Percentiles rank a stretch among this genome's conserved stretches.
Conservation (phyloP, 2,888 invertebrate species). For the Oscheius sp. region DNA sequence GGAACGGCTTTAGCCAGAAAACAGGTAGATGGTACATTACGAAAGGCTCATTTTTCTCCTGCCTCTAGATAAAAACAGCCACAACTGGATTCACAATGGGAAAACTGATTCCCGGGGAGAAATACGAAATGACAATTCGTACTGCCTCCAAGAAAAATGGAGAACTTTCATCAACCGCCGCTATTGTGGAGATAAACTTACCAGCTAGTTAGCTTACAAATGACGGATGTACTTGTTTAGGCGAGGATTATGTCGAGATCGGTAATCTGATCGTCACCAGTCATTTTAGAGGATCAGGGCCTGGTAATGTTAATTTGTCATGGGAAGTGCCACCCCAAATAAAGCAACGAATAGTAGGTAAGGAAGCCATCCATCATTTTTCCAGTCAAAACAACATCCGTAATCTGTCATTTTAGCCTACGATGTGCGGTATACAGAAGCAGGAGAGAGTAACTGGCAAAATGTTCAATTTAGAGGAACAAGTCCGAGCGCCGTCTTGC, state of each 20-base stretch:
- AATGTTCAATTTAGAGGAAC: constrained; percentile 61
- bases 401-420: constrained; percentile 52
- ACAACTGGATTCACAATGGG: constrained; percentile 61
- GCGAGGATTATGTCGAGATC: constrained; percentile 66
- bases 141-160: constrained; percentile 43
- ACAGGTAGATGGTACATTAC: constrained; percentile 42
- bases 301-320: constrained; percentile 65
- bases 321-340: constrained; percentile 66
- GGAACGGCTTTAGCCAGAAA: constrained; percentile 57
- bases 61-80: constrained; percentile 64
- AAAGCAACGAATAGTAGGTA: constrained; percentile 40
- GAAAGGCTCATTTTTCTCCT: not conserved
- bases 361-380: constrained; percentile 9
- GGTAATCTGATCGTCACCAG: constrained; percentile 67
- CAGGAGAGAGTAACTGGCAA: constrained; percentile 55
- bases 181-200: constrained; percentile 67
- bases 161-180: constrained; percentile 60
- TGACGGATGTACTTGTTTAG: constrained; percentile 35
- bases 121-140: constrained; percentile 67
- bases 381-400: not conserved
- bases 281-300: constrained; percentile 55
- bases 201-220: constrained; percentile 52
- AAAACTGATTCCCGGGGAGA: constrained; percentile 63
- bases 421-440: constrained; percentile 62
- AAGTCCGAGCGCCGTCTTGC: constrained; percentile 55